phyloP scores from a whole-genome alignment of 2,113 vertebrate genomes.

The Toxotes chatareus region DNA sequence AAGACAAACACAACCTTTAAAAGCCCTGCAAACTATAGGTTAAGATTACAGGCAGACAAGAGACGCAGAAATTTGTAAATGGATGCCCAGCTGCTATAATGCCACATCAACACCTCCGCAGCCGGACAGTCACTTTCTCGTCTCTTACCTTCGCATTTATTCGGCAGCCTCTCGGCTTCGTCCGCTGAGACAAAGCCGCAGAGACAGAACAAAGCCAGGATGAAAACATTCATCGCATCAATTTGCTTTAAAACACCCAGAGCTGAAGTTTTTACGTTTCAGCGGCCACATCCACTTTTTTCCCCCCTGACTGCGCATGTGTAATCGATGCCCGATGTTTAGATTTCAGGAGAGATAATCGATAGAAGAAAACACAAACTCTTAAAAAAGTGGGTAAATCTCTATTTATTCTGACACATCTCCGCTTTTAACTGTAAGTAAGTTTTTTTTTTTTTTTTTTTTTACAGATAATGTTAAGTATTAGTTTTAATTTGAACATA shows the following conservation, averaged over 20 bases:
- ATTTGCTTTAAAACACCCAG: neutral
- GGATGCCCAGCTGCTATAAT: too few species aligned
- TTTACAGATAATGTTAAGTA: neutral
- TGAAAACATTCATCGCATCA: conserved; percentile 57
- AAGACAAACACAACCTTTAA: neutral
- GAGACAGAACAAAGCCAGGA: conserved; percentile 55
- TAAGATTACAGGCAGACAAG: too few species aligned
- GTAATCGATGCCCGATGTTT: conserved; percentile 34
- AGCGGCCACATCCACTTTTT: conserved; percentile 77
- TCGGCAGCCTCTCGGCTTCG: conserved; percentile 86
- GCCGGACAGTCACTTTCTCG: neutral
- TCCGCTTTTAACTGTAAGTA: neutral
- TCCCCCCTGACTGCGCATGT: conserved; percentile 65
- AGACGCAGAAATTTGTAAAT: too few species aligned
- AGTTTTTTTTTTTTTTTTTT: too few species aligned
- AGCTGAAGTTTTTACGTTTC: neutral
- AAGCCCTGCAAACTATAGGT: too few species aligned
- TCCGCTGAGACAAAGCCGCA: conserved; percentile 61
- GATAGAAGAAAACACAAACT: conserved; percentile 24
- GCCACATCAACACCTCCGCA: too few species aligned
- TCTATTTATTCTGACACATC: neutral
- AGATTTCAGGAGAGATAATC: conserved; percentile 48
- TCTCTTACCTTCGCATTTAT: conserved; percentile 89
- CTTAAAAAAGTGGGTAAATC: neutral
- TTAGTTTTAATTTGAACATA: neutral